Conservation (phyloP, 1,140 invertebrate genomes). For the Halictus rubicundus region DNA sequence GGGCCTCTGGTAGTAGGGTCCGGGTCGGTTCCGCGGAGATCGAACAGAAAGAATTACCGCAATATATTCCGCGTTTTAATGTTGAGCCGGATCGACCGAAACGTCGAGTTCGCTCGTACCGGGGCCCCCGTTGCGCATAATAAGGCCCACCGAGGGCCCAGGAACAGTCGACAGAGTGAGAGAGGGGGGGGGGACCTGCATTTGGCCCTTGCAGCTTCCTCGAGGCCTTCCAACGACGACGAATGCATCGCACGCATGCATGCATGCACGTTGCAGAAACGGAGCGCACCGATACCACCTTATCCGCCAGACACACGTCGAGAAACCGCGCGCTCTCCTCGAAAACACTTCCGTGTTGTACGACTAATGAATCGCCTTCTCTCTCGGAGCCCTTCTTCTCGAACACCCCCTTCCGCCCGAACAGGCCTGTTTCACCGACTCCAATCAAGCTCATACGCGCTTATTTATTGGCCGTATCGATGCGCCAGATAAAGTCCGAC, state of each 20-base stretch:
- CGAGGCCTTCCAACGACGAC: not conserved
- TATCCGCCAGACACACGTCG: conserved; percentile 43
- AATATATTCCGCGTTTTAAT: conserved; percentile 62
- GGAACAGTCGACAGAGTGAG: conserved; percentile 9
- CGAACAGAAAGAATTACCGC: conserved; percentile 65
- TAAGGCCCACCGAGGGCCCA: conserved; percentile 49
- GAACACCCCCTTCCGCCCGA: conserved; percentile 47
- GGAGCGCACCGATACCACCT: not conserved
- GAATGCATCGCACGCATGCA: not conserved
- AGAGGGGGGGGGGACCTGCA: conserved; percentile 4
- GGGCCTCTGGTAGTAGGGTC: too few species aligned
- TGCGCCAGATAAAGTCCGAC: conserved; percentile 48
- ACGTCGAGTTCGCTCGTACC: conserved; percentile 47
- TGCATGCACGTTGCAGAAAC: not conserved
- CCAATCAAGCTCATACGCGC: conserved; percentile 52
- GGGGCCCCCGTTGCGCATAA: conserved; percentile 64
- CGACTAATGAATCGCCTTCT: conserved; percentile 79
- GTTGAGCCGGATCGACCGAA: conserved; percentile 54
- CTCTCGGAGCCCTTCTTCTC: conserved; percentile 53
- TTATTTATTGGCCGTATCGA: conserved; percentile 55
- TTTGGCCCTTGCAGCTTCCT: conserved; percentile 49
- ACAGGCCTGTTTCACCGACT: conserved; percentile 27
- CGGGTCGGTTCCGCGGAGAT: conserved; percentile 14
- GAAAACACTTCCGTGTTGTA: conserved; percentile 78
- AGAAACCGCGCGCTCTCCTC: conserved; percentile 57